Percentiles rank a stretch among this genome's conserved stretches.
phyloP scores from a whole-genome alignment of 2,113 vertebrate genomes.

The Xiphorhynchus elegans region DNA sequence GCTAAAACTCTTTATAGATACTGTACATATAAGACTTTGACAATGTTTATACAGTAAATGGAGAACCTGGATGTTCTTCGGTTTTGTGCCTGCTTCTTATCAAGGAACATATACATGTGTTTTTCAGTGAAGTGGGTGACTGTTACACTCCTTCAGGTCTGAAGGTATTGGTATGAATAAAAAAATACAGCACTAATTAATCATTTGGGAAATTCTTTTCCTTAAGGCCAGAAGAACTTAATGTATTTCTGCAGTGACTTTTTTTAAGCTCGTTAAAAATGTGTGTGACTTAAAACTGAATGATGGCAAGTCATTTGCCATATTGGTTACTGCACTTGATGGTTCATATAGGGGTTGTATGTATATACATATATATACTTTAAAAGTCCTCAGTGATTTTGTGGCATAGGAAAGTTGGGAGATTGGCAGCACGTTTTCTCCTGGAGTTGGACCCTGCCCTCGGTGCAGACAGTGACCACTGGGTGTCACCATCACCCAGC shows the following conservation, averaged over 20 bases:
- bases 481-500: constrained; percentile 59
- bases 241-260: not conserved
- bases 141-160: not conserved
- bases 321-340: not conserved
- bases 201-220: not conserved
- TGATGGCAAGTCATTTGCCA: not conserved
- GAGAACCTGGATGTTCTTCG: not conserved
- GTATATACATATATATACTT: accelerated
- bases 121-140: not conserved
- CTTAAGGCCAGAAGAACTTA: not conserved
- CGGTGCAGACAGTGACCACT: not conserved
- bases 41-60: not conserved
- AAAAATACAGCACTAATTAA: not conserved
- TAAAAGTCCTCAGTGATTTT: not conserved
- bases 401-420: not conserved
- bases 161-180: not conserved
- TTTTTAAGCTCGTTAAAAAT: not conserved
- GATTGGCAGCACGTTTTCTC: not conserved
- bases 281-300: not conserved
- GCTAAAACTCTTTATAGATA: not conserved
- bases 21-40: not conserved
- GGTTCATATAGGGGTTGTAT: not conserved
- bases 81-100: not conserved
- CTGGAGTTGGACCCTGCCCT: not conserved
- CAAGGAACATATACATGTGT: not conserved